phyloP scores from a whole-genome alignment of 2,888 invertebrate genomes.

The Drosophila leonis region DNA sequence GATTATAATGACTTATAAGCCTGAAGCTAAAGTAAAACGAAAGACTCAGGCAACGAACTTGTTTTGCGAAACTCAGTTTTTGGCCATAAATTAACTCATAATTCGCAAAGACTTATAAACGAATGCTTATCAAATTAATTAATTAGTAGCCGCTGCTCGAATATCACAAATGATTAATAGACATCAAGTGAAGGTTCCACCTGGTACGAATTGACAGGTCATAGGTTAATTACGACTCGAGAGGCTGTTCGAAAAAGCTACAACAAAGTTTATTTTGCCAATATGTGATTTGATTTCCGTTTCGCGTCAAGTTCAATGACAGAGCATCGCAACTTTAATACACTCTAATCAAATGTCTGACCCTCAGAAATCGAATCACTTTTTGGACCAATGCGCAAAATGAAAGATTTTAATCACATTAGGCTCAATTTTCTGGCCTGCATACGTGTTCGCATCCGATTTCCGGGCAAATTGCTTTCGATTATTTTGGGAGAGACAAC shows the following conservation, averaged over 20 bases:
- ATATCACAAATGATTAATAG: constrained; percentile 60
- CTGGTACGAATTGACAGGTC: constrained; percentile 25
- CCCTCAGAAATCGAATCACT: constrained; percentile 47
- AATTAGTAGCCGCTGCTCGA: constrained; percentile 55
- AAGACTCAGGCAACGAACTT: constrained; percentile 70
- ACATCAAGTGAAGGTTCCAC: constrained; percentile 15
- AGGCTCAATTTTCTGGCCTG: constrained; percentile 61
- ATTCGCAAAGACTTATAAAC: constrained; percentile 59
- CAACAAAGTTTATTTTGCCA: constrained; percentile 1
- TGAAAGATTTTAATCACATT: constrained; percentile 78
- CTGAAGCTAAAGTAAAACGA: constrained; percentile 23
- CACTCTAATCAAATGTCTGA: constrained; percentile 74
- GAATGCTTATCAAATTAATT: constrained; percentile 79
- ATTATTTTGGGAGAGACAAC: constrained; percentile 46
- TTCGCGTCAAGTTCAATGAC: constrained; percentile 64
- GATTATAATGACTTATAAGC: constrained; percentile 28
- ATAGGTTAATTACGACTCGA: constrained; percentile 26
- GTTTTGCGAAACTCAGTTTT: constrained; percentile 21
- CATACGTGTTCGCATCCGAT: constrained; percentile 40
- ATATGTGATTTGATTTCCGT: constrained; percentile 41
- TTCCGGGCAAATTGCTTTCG: constrained; percentile 48
- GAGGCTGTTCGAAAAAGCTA: constrained; percentile 3
- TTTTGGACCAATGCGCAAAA: constrained; percentile 63
- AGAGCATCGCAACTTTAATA: constrained; percentile 24
- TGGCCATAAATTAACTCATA: constrained; percentile 73